These are phyloP conservation scores for Pocillopora grandis DNA, from an alignment of 92 coral and sea anemone genomes.

Conservation along the genomic window DNA sequence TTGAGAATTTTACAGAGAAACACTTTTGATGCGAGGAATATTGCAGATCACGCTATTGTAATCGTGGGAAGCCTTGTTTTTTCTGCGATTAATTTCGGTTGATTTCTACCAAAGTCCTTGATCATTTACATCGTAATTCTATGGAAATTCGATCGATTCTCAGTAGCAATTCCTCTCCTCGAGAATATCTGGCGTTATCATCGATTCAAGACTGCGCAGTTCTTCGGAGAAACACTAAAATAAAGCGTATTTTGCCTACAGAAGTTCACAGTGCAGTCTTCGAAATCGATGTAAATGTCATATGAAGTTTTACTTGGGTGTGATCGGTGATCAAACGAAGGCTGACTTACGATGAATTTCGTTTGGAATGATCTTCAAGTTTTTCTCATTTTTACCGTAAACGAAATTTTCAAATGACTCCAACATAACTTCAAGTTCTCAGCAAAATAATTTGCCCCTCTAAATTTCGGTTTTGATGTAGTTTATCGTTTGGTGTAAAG, in stretches of 20 bases:
- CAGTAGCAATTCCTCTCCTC: not conserved
- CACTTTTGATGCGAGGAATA: not conserved
- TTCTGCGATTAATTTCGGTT: not conserved
- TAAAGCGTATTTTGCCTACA: not conserved
- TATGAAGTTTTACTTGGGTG: constrained; percentile 12
- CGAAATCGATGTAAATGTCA: constrained; percentile 1
- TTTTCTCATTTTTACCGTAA: not conserved
- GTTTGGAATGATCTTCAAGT: not conserved
- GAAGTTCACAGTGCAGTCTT: not conserved
- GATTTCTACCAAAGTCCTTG: not conserved
- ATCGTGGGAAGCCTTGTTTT: not conserved
- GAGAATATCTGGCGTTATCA: not conserved
- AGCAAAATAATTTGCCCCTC: not conserved
- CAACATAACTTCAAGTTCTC: not conserved
- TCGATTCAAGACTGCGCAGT: not conserved
- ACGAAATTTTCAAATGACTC: not conserved
- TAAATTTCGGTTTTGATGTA: no score
- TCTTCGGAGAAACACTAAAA: not conserved
- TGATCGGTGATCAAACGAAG: constrained; percentile 1
- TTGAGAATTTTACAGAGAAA: not conserved
- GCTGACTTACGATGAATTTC: not conserved
- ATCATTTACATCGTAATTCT: not conserved
- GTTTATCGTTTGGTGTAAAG: no score
- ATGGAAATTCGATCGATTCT: not conserved
- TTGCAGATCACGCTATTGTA: not conserved